Percentiles rank a stretch among this genome's conserved stretches.
Conservation (phyloP, 2,113 vertebrate species). For the Catharus minimus region DNA sequence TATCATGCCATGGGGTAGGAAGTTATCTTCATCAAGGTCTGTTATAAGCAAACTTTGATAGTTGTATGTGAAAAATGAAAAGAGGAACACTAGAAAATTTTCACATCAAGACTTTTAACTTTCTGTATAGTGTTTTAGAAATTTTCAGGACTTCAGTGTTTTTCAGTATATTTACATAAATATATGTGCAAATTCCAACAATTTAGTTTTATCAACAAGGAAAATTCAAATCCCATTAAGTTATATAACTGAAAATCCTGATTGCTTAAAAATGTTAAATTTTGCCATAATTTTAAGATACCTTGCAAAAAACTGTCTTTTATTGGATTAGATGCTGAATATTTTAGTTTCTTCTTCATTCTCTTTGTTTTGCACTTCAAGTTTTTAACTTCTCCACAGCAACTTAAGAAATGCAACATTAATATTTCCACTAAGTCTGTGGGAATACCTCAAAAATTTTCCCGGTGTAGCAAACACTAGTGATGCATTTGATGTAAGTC, state of each 20-base stretch:
- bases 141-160: background rate
- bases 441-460: background rate
- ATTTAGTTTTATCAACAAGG: background rate
- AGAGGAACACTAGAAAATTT: background rate
- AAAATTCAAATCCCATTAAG: background rate
- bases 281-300: background rate
- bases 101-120: background rate
- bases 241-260: background rate
- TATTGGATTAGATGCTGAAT: background rate
- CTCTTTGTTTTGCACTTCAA: background rate
- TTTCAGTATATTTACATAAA: background rate
- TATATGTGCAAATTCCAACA: background rate
- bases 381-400: background rate
- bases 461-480: background rate
- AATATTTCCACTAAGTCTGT: background rate
- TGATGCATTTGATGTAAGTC: background rate
- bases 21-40: background rate
- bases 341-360: background rate
- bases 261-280: background rate
- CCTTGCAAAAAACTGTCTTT: background rate
- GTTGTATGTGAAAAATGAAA: background rate
- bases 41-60: background rate
- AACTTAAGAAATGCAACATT: background rate
- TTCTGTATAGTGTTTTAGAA: fast-evolving
- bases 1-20: too few species aligned